Base-by-base conservation (phyloP, 2,888 invertebrate genomes). In the Malthinus flaveolus region DNA sequence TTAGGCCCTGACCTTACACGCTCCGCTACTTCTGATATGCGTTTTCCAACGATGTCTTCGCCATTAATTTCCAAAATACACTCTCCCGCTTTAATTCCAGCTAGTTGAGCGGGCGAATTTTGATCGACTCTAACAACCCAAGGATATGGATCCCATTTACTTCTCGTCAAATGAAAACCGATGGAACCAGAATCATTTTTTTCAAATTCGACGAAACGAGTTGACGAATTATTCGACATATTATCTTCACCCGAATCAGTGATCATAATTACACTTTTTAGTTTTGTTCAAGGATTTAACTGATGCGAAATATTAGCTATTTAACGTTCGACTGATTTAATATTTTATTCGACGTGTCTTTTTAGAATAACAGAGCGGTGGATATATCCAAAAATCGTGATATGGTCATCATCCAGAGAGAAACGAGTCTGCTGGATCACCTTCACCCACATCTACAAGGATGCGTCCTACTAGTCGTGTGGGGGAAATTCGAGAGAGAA, bases 131-230 rank as follows among this genome's bases (percentile, higher is more conserved):
- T 85, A 55, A 84, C 85, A 63, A 89, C 87, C 90, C 91, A 91
- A 13, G 91, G 90, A 77, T 91, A 91, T 0, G 90, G 90, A 76
- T 91, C 91, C 90, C 90, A 91, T 59, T 89, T 84, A 5, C 87
- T 88, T 66, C 89, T 83, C 0, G 89, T 88, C 35, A 91, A 79
- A 61, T 90, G 83, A 74, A 91, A 90, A 0, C 91, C 91, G 37
- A 87, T 84, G 1, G 84, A 83, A 53, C 83, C 83, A 1, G 83
- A 82, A 49, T 83, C 82, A 39, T 84, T 83, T 69, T 85, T 84
- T 3, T 84, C 83, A 1, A 88, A 79, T 64, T 84, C 82, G 7
- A 93, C 69, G 77, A 71, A 49, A 45, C 76, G 68, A 49, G 74
- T 66, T 7, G 69, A 63, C 23, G 75, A 42, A 35, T 12, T 69